Evolutionary conservation across 1,140 invertebrate species (phyloP).

Genomic region (Apocrypta bakeri): DNA sequence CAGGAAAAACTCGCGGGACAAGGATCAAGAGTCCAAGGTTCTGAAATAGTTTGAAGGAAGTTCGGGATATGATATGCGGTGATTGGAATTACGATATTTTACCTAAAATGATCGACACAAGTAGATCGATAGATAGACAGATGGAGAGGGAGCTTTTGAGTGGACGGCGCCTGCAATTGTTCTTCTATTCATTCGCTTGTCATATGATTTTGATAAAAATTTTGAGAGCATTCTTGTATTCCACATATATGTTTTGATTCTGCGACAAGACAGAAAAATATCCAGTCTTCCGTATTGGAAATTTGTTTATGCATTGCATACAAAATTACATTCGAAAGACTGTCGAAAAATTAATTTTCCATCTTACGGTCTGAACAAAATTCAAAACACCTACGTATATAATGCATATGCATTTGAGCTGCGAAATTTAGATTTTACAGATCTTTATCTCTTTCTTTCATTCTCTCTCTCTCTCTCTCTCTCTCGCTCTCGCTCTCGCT

Average conservation of each 20-base stretch:
- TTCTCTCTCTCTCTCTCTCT: too few relatives aligned
- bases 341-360: conserved; percentile 6
- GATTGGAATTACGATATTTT: conserved; percentile 1
- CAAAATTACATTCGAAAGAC: conserved; percentile 29
- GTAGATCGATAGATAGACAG: conserved; percentile 53
- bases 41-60: conserved; percentile 34
- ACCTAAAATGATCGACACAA: background rate
- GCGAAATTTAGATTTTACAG: background rate
- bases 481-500: too few relatives aligned
- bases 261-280: background rate
- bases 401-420: background rate
- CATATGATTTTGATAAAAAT: conserved; percentile 47
- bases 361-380: conserved; percentile 15
- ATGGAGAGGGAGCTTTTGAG: conserved; percentile 61
- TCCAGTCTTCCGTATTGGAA: background rate
- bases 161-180: conserved; percentile 66
- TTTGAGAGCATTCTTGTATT: background rate
- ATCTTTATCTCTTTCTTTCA: background rate
- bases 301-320: background rate
- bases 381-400: conserved; percentile 32
- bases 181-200: conserved; percentile 49
- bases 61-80: conserved; percentile 4
- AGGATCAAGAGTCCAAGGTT: conserved; percentile 49
- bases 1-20: conserved; percentile 26
- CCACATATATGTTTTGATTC: background rate